phyloP scores from a whole-genome alignment of 2,113 vertebrate genomes.

The Uria aalge region DNA sequence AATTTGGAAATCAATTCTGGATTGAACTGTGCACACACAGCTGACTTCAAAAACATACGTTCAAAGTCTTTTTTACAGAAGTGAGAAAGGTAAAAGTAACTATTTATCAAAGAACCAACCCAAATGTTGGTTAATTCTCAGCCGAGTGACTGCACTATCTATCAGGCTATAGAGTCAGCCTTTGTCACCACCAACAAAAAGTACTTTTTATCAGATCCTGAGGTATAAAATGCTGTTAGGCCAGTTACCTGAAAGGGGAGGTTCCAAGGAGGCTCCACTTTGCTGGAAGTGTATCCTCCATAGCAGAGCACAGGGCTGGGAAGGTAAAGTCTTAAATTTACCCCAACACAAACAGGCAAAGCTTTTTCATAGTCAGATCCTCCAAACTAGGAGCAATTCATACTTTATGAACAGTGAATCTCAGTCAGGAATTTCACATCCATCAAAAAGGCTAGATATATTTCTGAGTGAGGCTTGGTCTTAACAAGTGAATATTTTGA shows the following conservation, averaged over 20 bases:
- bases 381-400: not conserved
- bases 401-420: not conserved
- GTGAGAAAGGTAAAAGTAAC: not conserved
- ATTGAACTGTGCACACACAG: not conserved
- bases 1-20: not conserved
- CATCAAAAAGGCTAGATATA: not conserved
- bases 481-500: not conserved
- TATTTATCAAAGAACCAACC: not conserved
- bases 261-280: not conserved
- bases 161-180: not conserved
- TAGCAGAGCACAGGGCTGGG: not conserved
- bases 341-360: not conserved
- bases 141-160: not conserved
- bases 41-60: not conserved
- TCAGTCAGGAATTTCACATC: not conserved
- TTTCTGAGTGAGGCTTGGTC: not conserved
- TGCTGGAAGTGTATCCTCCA: not conserved
- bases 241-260: not conserved
- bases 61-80: not conserved
- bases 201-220: rapidly evolving
- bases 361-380: not conserved
- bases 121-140: not conserved
- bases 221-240: not conserved
- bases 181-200: not conserved
- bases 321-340: not conserved